Evolutionary conservation across 2,113 vertebrate species (phyloP), one percentile per base, ranked within the genome.

Genomic region (Triplophysa dalaica): DNA sequence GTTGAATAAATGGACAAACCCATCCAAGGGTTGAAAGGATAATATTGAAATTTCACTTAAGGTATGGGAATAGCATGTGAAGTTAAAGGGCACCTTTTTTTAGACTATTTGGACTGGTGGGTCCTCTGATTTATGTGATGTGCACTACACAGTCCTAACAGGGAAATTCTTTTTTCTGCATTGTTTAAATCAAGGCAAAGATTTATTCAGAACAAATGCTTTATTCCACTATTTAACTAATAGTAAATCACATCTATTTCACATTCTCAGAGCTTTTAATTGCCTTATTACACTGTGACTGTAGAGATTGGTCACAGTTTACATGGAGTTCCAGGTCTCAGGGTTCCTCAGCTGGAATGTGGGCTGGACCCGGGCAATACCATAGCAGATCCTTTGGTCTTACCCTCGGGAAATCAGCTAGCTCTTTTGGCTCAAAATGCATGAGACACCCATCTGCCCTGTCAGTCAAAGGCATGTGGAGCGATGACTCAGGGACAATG

Each of bases 381-480:
- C 79, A 61, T 79, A 65, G 50, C 66, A 62, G 66, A 85, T 83
- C 48, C 43, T 79, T 85, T 75, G 58, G 75, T 76, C 62, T 77
- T 21, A 19, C 16, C 70, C 3, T 17, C 6, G 72, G 67, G 52
- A 50, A 67, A 45, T 70, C 6, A 16, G 79, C 58, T 67, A 45
- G 22, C 54, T 38, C 4, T 74, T 33, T 54, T 77, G 73, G 63
- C n/a, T 61, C 77, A 72, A 61, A 33, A 41, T 79, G 33, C 77
- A 63, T 75, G 54, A 22, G 11, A 63, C 38, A 67, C 43, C 69
- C 79, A 81, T 81, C 82, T 81, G 79, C 45, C 61, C 62, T 72
- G 70, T 73, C 82, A 79, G 17, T 86, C 82, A 86, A 81, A 43
- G 48, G 3, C 8, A 2, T 22, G 63, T 72, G 64, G n/a, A 75